Conservation (phyloP, 2,888 invertebrate genomes). For the Brassicogethes aeneus region DNA sequence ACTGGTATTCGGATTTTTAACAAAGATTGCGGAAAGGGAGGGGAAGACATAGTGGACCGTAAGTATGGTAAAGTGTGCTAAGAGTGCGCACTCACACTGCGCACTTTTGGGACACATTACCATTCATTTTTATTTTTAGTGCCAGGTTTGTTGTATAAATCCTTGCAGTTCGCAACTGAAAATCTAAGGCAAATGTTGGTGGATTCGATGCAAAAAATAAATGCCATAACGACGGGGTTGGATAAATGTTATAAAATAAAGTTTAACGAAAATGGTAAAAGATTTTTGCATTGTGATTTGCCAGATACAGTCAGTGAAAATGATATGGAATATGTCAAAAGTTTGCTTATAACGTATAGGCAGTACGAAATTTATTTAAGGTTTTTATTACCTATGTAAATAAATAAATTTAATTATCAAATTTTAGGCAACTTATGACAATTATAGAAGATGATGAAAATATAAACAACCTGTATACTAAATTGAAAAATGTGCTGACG, state of each 20-base stretch:
- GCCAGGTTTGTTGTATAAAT: slow-evolving; percentile 1
- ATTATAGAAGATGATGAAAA: slow-evolving; percentile 1
- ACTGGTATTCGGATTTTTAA: not conserved
- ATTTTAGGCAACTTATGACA: not conserved
- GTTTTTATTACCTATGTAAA: too few species aligned
- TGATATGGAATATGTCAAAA: not conserved
- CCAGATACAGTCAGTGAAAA: not conserved
- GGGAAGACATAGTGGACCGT: not conserved
- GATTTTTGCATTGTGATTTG: not conserved
- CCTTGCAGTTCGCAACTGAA: not conserved
- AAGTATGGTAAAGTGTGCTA: too few species aligned
- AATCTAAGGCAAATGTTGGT: not conserved
- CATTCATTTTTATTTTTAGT: not conserved
- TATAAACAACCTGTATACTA: not conserved
- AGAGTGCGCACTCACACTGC: too few species aligned
- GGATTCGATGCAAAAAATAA: slow-evolving; percentile 1
- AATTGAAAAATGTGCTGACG: not conserved
- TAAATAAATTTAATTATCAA: too few species aligned
- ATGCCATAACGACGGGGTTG: not conserved
- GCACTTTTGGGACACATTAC: too few species aligned
- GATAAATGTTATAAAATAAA: not conserved
- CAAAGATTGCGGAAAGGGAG: slow-evolving; percentile 1
- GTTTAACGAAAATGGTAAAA: not conserved
- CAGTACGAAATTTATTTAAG: slow-evolving; percentile 1
- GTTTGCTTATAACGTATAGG: not conserved